Conservation (phyloP, 2,113 vertebrate species). For the Stigmatopora nigra region DNA sequence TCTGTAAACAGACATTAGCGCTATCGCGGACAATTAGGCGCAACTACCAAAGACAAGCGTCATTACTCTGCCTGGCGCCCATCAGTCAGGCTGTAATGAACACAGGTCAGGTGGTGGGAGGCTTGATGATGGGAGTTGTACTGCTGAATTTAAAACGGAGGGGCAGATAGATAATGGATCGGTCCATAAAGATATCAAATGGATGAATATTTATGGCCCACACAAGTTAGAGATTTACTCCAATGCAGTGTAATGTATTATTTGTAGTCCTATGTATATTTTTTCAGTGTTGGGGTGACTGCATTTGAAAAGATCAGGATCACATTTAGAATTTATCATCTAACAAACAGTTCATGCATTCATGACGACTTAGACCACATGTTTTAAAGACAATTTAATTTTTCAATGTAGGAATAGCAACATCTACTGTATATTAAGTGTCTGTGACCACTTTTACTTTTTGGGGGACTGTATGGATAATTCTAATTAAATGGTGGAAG, state of each 20-base stretch:
- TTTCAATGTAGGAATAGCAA: too few species aligned
- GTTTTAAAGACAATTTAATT: too few species aligned
- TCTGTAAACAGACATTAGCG: conserved; percentile 46
- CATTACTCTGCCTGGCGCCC: conserved; percentile 27
- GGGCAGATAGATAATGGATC: not conserved
- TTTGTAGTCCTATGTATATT: not conserved
- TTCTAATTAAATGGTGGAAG: too few species aligned
- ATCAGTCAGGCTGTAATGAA: conserved; percentile 32
- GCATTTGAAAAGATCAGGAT: not conserved
- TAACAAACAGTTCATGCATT: not conserved
- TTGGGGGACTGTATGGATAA: too few species aligned
- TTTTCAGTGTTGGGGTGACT: not conserved
- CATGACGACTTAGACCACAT: too few species aligned
- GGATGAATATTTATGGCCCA: not conserved
- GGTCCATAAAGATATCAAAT: not conserved
- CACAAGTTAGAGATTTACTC: not conserved
- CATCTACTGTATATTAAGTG: too few species aligned
- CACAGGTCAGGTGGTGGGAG: conserved; percentile 11
- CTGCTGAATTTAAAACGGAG: not conserved
- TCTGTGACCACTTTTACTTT: too few species aligned
- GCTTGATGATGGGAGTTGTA: not conserved
- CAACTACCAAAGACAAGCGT: conserved; percentile 35
- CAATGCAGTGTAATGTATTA: not conserved
- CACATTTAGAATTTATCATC: not conserved
- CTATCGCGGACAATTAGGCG: conserved; percentile 45